Evolutionary conservation across 2,888 invertebrate genomes (phyloP).

Genomic region (Glyphotaelius pellucidus): DNA sequence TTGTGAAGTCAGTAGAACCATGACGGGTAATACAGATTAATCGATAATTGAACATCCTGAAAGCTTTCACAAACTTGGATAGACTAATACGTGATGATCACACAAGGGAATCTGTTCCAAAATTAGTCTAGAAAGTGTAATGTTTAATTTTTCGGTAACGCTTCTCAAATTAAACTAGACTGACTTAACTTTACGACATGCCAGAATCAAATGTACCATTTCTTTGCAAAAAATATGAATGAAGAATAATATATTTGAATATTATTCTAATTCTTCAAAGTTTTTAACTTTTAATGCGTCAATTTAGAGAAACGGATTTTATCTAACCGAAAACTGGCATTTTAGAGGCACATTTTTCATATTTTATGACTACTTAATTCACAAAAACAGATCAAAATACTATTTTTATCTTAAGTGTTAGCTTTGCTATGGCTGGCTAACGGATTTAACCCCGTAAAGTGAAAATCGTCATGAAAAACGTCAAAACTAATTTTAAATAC

Average conservation of each 20-base stretch:
- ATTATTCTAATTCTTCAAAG: background rate
- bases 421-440: background rate
- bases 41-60: conserved; percentile 36
- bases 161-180: background rate
- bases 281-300: background rate
- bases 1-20: background rate
- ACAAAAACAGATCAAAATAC: background rate
- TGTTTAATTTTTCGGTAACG: background rate
- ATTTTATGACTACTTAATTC: background rate
- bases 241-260: background rate
- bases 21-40: conserved; percentile 18
- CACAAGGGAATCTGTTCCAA: background rate
- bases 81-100: background rate
- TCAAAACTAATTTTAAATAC: background rate
- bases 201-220: background rate
- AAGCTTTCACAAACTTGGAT: conserved; percentile 47
- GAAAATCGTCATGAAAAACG: background rate
- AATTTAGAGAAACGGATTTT: background rate
- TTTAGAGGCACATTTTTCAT: background rate
- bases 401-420: background rate
- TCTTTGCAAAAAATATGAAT: background rate
- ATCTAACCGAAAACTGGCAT: background rate
- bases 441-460: background rate
- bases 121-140: background rate
- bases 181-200: background rate